These are phyloP conservation scores for Notodonta ziczac DNA, from an alignment of 2,888 invertebrate genomes.

Conservation along the genomic window DNA sequence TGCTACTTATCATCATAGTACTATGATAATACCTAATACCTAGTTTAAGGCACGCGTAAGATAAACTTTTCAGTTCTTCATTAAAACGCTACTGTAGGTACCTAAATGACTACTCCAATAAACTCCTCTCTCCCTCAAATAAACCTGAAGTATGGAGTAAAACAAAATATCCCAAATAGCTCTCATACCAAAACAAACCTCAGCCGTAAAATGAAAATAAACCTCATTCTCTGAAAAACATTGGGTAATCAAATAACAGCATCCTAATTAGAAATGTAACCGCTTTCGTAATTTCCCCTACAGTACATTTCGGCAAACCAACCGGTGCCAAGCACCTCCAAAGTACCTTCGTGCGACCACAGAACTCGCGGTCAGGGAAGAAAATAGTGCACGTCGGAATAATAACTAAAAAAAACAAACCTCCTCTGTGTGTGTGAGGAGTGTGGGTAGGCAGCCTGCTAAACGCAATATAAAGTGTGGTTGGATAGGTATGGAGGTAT, in stretches of 20 bases:
- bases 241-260: conserved; percentile 33
- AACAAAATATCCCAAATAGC: conserved; percentile 17
- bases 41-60: too few relatives aligned
- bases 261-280: conserved; percentile 37
- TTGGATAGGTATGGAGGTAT: conserved; percentile 72
- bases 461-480: conserved; percentile 84
- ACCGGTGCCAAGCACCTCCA: conserved; percentile 16
- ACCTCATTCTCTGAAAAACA: conserved; percentile 21
- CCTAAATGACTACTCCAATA: background rate
- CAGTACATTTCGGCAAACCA: conserved; percentile 42
- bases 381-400: conserved; percentile 79
- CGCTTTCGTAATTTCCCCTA: conserved; percentile 35
- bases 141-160: conserved; percentile 16
- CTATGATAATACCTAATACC: too few relatives aligned
- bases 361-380: conserved; percentile 63
- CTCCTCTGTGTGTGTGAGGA: conserved; percentile 67
- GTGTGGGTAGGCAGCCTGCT: conserved; percentile 80
- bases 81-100: too few relatives aligned
- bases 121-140: conserved; percentile 9
- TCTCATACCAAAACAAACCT: conserved; percentile 13
- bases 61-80: too few relatives aligned
- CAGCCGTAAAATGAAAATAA: conserved; percentile 18
- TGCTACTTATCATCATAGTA: too few relatives aligned
- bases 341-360: conserved; percentile 45
- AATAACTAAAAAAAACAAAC: conserved; percentile 78